Evolutionary conservation across 2,888 invertebrate species (phyloP), one percentile per base, ranked within the genome.

Genomic region (Tachina lurida): DNA sequence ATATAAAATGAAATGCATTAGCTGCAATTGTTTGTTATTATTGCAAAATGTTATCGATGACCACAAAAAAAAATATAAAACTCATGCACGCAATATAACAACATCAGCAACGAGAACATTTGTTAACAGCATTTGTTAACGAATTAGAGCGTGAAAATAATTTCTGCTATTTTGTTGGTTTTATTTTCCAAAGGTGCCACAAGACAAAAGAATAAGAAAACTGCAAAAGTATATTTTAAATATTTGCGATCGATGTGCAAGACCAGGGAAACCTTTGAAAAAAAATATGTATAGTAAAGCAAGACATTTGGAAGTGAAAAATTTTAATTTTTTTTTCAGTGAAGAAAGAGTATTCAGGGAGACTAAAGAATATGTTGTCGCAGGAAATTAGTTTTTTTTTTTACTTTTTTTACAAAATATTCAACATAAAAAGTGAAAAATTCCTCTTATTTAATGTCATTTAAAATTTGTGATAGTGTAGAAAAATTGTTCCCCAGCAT

Each of bases 71-170:
- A 31, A 31, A 62, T n/a, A 60, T 47, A 81, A 74, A 73, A 76
- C 77, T 73, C 41, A 67, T 77, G 63, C 62, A 49, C 17, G 39
- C 31, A 73, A 43, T 68, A 56, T n/a, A 71, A 49, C 43, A 62
- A 54, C 49, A 54, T 43, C 12, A 71, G 2, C 45, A 56, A 3
- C 58, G 58, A 49, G 67, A 84, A 56, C 17, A 56, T 74, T 73
- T 73, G 81, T 77, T 81, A 84, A 84, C 76, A 81, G 84, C 77
- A 81, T 84, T 84, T 81, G 81, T 81, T 77, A 77, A 84, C 22
- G 84, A 84, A 84, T 68, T 84, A 77, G 84, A 84, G 84, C 84
- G 68, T 81, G 54, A 84, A 84, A 77, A 75, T 68, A 45, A 22
- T 68, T 58, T 75, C 43, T 39, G 31, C 31, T 31, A 0, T 54